Conservation (phyloP, 2,797 vertebrate genomes). For the Phylloscopus collybita region DNA sequence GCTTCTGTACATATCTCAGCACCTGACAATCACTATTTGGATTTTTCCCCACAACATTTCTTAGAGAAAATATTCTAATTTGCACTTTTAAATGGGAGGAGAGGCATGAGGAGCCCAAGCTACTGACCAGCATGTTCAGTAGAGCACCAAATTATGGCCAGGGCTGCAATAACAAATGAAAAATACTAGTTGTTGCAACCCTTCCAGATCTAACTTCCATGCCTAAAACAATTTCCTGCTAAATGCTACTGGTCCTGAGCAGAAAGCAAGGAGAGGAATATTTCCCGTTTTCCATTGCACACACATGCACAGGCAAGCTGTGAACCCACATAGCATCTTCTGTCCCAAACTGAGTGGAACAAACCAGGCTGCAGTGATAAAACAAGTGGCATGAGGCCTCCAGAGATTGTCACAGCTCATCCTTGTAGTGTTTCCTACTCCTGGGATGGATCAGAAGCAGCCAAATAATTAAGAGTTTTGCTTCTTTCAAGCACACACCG, state of each 20-base stretch:
- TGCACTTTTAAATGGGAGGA: background rate
- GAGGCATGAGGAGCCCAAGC: background rate
- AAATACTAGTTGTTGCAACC: background rate
- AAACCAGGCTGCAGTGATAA: background rate
- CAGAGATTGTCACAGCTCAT: background rate
- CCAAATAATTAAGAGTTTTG: background rate
- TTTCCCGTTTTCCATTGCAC: background rate
- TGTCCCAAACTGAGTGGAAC: background rate
- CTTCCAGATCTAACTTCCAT: background rate
- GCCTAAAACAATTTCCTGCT: background rate
- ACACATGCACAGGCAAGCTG: background rate
- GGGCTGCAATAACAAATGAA: background rate
- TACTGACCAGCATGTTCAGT: background rate
- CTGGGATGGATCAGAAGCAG: background rate
- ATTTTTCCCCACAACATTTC: background rate
- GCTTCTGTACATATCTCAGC: background rate
- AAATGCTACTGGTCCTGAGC: background rate
- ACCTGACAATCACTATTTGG: background rate
- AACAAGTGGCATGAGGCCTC: background rate
- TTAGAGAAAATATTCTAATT: background rate
- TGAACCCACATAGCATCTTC: background rate
- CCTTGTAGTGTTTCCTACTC: background rate
- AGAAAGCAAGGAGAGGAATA: background rate
- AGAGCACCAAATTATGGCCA: background rate
- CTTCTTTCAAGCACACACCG: accelerated